Evolutionary conservation across 2,888 invertebrate genomes (phyloP).

Genomic region (Neuroscelio doddi): DNA sequence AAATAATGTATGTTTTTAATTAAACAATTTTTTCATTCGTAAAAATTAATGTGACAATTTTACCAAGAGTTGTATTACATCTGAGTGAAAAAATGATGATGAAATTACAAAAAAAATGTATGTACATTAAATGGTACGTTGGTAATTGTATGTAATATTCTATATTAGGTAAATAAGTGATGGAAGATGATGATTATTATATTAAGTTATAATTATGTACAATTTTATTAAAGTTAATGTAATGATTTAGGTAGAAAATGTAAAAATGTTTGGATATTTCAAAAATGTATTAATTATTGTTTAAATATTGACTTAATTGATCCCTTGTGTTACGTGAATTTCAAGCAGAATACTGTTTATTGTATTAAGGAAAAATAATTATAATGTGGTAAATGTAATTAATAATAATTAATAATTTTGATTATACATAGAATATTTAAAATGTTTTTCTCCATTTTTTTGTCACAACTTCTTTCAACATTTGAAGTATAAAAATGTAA

Average conservation of each 20-base stretch:
- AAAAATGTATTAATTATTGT: slow-evolving; percentile 23
- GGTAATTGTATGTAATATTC: too few species aligned
- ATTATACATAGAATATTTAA: too few species aligned
- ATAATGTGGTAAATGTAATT: too few species aligned
- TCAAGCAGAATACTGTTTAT: too few species aligned
- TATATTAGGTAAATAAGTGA: slow-evolving; percentile 24
- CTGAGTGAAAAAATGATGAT: slow-evolving; percentile 18
- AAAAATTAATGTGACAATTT: too few species aligned
- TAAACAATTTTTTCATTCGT: too few species aligned
- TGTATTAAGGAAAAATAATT: too few species aligned
- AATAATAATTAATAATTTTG: too few species aligned
- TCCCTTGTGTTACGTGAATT: slow-evolving; percentile 38
- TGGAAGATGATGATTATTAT: slow-evolving; percentile 36
- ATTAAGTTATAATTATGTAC: slow-evolving; percentile 43
- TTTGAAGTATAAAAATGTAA: slow-evolving; percentile 39
- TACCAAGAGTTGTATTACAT: too few species aligned
- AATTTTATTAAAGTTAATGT: slow-evolving; percentile 34
- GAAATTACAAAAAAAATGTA: neutral
- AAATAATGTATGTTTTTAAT: too few species aligned
- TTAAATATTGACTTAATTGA: slow-evolving; percentile 43
- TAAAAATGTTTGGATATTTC: slow-evolving; percentile 43
- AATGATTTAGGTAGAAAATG: slow-evolving; percentile 47
- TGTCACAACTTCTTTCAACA: too few species aligned
- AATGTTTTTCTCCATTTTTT: too few species aligned
- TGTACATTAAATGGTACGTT: neutral